Percentiles rank a stretch among this genome's conserved stretches.
Evolutionary conservation across 2,888 invertebrate genomes (phyloP).

Genomic region (Cryptocheilus praepositus): DNA sequence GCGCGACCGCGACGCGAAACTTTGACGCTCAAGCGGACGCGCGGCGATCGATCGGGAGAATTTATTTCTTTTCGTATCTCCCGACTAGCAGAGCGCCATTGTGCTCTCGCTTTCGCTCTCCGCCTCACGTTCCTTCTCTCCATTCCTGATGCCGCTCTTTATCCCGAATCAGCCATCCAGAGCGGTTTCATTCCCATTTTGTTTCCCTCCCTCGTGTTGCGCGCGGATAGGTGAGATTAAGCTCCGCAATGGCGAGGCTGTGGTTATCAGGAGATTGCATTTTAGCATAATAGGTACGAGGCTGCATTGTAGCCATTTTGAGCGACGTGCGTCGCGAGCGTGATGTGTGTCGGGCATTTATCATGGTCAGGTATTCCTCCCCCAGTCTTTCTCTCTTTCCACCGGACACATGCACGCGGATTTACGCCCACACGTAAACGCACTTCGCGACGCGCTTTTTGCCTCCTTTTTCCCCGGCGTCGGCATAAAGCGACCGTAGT

Average conservation of each 20-base stretch:
- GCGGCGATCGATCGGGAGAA: slow-evolving; percentile 61
- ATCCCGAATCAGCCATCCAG: slow-evolving; percentile 48
- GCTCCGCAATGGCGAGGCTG: slow-evolving; percentile 51
- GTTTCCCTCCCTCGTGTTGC: slow-evolving; percentile 41
- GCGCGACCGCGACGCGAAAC: slow-evolving; percentile 6
- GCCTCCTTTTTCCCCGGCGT: slow-evolving; percentile 4
- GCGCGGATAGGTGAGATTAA: slow-evolving; percentile 62
- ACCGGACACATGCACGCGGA: background rate
- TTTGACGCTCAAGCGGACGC: slow-evolving; percentile 58
- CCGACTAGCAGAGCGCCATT: slow-evolving; percentile 19
- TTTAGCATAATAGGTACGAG: slow-evolving; percentile 64
- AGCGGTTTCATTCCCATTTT: slow-evolving; percentile 48
- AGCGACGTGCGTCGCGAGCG: slow-evolving; percentile 56
- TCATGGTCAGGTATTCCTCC: slow-evolving; percentile 55
- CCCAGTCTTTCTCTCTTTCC: slow-evolving; percentile 19
- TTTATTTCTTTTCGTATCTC: slow-evolving; percentile 63
- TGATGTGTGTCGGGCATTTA: slow-evolving; percentile 60
- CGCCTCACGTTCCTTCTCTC: slow-evolving; percentile 32
- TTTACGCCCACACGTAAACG: slow-evolving; percentile 13
- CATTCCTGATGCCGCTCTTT: slow-evolving; percentile 43
- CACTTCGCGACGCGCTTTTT: slow-evolving; percentile 22
- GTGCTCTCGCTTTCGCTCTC: slow-evolving; percentile 37
- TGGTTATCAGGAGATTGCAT: slow-evolving; percentile 67
- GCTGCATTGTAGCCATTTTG: slow-evolving; percentile 55
- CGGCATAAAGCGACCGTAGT: background rate